Percentiles rank a stretch among this genome's conserved stretches.
Conservation (phyloP, 2,888 invertebrate genomes). For the Malachius bipustulatus region DNA sequence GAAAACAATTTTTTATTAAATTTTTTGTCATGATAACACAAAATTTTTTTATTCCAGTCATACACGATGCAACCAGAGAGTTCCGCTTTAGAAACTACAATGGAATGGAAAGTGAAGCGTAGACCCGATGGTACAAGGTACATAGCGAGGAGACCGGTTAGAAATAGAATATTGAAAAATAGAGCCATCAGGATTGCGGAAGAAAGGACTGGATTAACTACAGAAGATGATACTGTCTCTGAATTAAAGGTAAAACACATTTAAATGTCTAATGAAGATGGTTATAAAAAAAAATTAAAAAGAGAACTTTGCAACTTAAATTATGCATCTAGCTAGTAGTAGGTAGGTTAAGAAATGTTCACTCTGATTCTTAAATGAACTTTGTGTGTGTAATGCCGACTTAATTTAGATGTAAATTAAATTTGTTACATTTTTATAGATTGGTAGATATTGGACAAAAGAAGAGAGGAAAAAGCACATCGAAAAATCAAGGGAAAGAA, state of each 20-base stretch:
- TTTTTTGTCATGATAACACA: no score
- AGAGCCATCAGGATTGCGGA: slow-evolving; percentile 53
- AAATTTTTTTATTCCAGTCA: slow-evolving; percentile 13
- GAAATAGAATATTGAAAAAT: slow-evolving; percentile 53
- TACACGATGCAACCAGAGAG: slow-evolving; percentile 17
- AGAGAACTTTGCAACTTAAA: no score
- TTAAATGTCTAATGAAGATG: no score
- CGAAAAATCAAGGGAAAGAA: slow-evolving; percentile 54
- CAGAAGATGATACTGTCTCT: slow-evolving; percentile 67
- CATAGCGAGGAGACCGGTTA: slow-evolving; percentile 58
- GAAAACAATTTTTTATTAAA: no score
- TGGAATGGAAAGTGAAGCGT: slow-evolving; percentile 67
- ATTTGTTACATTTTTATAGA: slow-evolving; percentile 16
- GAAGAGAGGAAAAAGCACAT: slow-evolving; percentile 64
- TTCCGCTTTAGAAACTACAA: slow-evolving; percentile 34
- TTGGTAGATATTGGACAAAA: slow-evolving; percentile 62
- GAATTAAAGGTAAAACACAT: slow-evolving; percentile 54
- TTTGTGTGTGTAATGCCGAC: no score
- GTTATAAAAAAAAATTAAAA: no score
- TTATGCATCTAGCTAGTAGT: no score
- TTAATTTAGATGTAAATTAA: no score
- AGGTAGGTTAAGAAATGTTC: no score
- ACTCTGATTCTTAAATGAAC: no score
- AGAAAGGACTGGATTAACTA: slow-evolving; percentile 51
- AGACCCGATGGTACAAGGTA: slow-evolving; percentile 66